phyloP scores from a whole-genome alignment of 2,797 vertebrate species.

The Diceros bicornis region DNA sequence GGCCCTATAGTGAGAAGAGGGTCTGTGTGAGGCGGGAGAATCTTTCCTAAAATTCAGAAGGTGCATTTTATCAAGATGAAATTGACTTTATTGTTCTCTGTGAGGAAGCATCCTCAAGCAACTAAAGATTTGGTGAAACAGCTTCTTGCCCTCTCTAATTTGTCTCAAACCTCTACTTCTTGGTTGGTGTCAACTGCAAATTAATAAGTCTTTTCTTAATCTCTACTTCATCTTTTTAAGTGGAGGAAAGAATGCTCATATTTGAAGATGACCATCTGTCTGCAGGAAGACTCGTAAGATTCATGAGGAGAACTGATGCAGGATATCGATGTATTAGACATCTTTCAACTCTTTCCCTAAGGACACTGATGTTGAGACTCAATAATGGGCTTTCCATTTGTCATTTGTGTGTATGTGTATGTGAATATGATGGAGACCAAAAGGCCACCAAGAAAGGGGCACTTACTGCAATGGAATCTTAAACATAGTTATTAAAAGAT shows the following conservation, averaged over 20 bases:
- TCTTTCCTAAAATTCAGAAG: constrained; percentile 36
- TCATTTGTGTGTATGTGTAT: neutral
- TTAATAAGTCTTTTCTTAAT: constrained; percentile 46
- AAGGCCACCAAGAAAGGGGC: neutral
- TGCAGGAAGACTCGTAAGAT: neutral
- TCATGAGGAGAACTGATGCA: neutral
- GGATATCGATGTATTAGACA: neutral
- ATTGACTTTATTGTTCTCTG: constrained; percentile 24
- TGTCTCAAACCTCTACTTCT: constrained; percentile 3
- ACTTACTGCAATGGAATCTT: constrained; percentile 50
- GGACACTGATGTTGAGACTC: constrained; percentile 41
- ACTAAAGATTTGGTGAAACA: constrained; percentile 48
- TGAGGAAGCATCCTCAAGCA: constrained; percentile 22
- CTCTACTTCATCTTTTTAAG: constrained; percentile 5
- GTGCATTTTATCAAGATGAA: constrained; percentile 37
- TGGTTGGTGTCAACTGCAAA: neutral
- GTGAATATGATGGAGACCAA: constrained; percentile 47
- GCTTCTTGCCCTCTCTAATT: constrained; percentile 15
- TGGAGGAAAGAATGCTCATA: neutral
- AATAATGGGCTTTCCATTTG: constrained; percentile 39
- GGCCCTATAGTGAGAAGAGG: neutral
- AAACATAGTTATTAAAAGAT: constrained; percentile 45
- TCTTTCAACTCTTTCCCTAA: neutral
- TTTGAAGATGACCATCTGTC: neutral
- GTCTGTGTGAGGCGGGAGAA: neutral